Percentiles rank a stretch among this genome's conserved stretches.
Evolutionary conservation across 1,140 invertebrate genomes (phyloP).

Genomic region (Leptinotarsa undecemlineata): DNA sequence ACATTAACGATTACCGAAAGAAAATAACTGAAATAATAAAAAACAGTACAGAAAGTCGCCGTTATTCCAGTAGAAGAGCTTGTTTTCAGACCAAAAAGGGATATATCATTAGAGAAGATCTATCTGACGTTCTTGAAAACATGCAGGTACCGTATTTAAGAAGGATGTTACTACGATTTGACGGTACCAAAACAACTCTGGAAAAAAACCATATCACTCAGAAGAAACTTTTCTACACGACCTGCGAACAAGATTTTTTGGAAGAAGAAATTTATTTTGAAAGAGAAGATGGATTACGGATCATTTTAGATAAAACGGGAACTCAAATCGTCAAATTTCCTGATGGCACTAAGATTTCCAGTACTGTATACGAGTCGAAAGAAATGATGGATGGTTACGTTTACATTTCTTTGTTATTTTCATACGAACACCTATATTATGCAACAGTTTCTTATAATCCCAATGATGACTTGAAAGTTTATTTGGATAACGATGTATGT

Average conservation of each 20-base stretch:
- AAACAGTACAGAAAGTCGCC: conserved; percentile 25
- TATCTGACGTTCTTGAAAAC: conserved; percentile 28
- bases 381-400: conserved; percentile 38
- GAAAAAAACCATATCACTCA: conserved; percentile 29
- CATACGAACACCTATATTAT: conserved; percentile 40
- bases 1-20: conserved; percentile 31
- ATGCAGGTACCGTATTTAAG: conserved; percentile 37
- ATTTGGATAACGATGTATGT: conserved; percentile 21
- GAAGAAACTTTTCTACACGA: conserved; percentile 35
- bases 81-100: conserved; percentile 31
- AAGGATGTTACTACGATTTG: conserved; percentile 33
- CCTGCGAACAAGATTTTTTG: conserved; percentile 36
- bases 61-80: conserved; percentile 31
- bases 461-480: conserved; percentile 19
- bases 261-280: conserved; percentile 36
- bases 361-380: conserved; percentile 20
- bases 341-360: conserved; percentile 35
- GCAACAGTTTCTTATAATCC: conserved; percentile 32
- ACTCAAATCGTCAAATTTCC: conserved; percentile 29
- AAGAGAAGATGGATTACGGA: conserved; percentile 38
- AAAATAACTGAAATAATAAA: conserved; percentile 32
- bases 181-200: conserved; percentile 37
- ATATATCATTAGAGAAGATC: conserved; percentile 26
- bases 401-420: conserved; percentile 31
- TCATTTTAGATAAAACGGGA: conserved; percentile 33